phyloP scores from a whole-genome alignment of 2,888 invertebrate genomes.

The Seladonia tumulorum region DNA sequence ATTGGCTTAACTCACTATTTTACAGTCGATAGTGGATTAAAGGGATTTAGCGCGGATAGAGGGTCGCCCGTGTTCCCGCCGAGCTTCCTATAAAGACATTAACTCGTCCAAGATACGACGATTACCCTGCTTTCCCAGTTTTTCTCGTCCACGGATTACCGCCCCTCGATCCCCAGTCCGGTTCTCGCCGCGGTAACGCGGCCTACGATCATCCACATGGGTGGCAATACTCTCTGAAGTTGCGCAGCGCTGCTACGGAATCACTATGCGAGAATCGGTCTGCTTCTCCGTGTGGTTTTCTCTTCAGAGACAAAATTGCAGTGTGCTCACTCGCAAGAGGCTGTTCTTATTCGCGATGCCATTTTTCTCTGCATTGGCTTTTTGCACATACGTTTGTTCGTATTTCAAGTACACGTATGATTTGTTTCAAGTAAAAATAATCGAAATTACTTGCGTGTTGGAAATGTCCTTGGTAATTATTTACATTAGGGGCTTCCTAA shows the following conservation, averaged over 20 bases:
- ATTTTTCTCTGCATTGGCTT: no score
- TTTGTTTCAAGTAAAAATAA: no score
- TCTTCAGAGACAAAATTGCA: no score
- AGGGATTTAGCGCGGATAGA: constrained; percentile 68
- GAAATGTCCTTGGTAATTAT: no score
- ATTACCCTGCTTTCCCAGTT: constrained; percentile 60
- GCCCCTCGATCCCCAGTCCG: neutral
- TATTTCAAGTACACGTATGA: no score
- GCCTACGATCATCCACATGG: neutral
- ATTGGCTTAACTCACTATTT: constrained; percentile 73
- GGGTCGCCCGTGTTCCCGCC: constrained; percentile 32
- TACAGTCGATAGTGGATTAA: constrained; percentile 76
- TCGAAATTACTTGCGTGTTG: no score
- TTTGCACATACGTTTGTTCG: no score
- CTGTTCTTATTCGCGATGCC: no score
- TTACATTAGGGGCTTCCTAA: no score
- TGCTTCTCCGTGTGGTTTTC: no score
- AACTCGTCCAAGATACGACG: constrained; percentile 73
- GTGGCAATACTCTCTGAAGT: neutral
- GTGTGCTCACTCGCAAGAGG: no score
- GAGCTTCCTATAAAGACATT: constrained; percentile 72
- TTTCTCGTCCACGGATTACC: constrained; percentile 9
- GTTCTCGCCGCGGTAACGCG: neutral
- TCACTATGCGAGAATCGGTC: neutral
- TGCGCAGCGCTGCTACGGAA: neutral